phyloP scores from a whole-genome alignment of 2,113 vertebrate genomes.

The Scartelaos histophorus region DNA sequence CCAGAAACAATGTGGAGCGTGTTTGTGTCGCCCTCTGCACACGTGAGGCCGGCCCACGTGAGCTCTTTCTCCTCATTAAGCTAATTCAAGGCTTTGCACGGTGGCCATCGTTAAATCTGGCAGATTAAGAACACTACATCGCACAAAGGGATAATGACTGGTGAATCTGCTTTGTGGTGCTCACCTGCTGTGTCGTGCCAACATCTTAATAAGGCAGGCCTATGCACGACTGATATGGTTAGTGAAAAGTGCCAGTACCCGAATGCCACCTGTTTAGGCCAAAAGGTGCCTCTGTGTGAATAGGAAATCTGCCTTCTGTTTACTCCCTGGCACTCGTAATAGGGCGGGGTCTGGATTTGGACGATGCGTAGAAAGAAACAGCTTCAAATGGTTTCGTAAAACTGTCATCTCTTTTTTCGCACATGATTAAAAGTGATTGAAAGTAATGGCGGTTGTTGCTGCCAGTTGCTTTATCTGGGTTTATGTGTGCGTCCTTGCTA shows the following conservation, averaged over 20 bases:
- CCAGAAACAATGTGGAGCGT: constrained; percentile 13
- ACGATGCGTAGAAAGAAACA: background rate
- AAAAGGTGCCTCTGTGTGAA: constrained; percentile 26
- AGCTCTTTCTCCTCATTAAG: constrained; percentile 55
- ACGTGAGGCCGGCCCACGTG: constrained; percentile 60
- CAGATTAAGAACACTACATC: constrained; percentile 52
- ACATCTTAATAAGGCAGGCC: constrained; percentile 21
- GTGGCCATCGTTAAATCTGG: constrained; percentile 57
- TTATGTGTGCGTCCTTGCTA: background rate
- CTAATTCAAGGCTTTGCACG: constrained; percentile 68
- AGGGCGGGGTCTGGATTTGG: background rate
- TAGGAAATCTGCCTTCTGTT: constrained; percentile 27
- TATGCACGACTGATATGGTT: constrained; percentile 11
- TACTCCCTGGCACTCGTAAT: constrained; percentile 36
- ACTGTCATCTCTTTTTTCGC: background rate
- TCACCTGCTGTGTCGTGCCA: constrained; percentile 17
- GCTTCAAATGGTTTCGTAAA: background rate
- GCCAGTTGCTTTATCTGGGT: background rate
- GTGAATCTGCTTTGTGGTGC: constrained; percentile 55
- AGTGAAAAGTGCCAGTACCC: constrained; percentile 16
- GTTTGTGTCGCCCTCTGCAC: constrained; percentile 48
- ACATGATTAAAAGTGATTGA: background rate
- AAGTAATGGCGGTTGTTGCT: background rate
- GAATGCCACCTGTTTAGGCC: constrained; percentile 40
- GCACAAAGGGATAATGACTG: constrained; percentile 48